Conservation (phyloP, 1,140 invertebrate genomes). For the Nasonia giraulti region DNA sequence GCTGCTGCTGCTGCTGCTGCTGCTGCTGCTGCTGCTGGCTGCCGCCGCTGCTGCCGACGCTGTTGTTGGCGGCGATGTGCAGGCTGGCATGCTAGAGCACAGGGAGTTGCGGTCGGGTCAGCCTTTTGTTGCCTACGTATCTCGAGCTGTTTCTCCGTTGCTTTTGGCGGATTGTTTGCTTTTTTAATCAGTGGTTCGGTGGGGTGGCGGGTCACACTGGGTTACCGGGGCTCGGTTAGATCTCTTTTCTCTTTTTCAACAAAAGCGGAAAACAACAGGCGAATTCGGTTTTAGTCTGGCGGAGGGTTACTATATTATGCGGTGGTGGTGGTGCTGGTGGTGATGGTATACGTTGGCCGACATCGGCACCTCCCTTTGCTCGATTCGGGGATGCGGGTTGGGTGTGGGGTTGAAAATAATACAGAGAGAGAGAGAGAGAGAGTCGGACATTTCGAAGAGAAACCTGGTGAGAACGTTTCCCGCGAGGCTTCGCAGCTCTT, state of each 20-base stretch:
- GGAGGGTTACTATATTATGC: background rate
- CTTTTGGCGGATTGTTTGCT: too few relatives aligned
- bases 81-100: constrained; percentile 41
- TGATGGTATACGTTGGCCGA: background rate
- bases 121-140: background rate
- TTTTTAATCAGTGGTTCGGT: background rate
- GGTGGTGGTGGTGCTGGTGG: background rate
- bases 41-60: constrained; percentile 30
- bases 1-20: constrained; percentile 36
- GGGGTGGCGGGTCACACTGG: background rate
- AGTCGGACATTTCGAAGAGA: background rate
- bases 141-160: background rate
- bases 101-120: constrained; percentile 18
- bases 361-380: background rate
- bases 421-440: background rate
- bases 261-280: background rate
- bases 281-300: background rate
- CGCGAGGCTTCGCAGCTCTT: background rate
- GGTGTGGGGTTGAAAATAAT: background rate
- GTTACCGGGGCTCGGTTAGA: too few relatives aligned
- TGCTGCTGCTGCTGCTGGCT: constrained; percentile 55
- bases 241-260: background rate
- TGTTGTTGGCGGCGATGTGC: constrained; percentile 47
- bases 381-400: background rate
- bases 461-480: constrained; percentile 26